Evolutionary conservation across 92 coral and sea anemone species (phyloP).

Genomic region (Micromussa lordhowensis): DNA sequence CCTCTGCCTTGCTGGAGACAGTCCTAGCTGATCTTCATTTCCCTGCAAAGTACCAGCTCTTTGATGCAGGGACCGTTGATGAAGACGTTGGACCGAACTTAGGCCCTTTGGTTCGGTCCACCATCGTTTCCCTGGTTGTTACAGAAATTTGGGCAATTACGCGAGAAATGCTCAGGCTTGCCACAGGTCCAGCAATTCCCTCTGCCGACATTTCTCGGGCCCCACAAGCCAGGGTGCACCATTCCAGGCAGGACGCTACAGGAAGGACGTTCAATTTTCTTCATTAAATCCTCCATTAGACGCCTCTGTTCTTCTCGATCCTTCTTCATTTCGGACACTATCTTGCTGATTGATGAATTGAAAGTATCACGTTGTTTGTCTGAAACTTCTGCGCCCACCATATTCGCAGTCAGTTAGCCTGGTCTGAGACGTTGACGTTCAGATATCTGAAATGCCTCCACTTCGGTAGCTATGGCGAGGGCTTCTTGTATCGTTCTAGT

Average conservation of each 20-base stretch:
- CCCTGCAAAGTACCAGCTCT: not conserved
- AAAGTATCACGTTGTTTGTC: not conserved
- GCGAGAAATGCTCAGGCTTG: not conserved
- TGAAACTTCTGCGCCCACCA: not conserved
- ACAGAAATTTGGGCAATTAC: not conserved
- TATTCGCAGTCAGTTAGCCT: not conserved
- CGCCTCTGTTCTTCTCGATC: too few relatives aligned
- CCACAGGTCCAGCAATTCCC: constrained; percentile 14
- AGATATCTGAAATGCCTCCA: too few relatives aligned
- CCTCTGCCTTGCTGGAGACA: not conserved
- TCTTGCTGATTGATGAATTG: too few relatives aligned
- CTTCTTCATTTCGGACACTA: too few relatives aligned
- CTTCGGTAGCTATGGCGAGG: too few relatives aligned
- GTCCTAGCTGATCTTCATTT: not conserved
- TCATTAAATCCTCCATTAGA: too few relatives aligned
- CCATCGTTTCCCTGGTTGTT: not conserved
- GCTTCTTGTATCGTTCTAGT: too few relatives aligned
- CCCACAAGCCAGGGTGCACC: not conserved
- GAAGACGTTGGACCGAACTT: not conserved
- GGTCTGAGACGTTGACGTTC: too few relatives aligned
- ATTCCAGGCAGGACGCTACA: too few relatives aligned
- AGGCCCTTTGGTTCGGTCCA: not conserved
- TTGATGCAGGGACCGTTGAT: not conserved
- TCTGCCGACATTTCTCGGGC: not conserved
- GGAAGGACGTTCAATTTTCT: too few relatives aligned